A percentile compares a stretch with the other conserved stretches of the same genome.
These are phyloP conservation scores for Himantopus leucocephalus DNA, from an alignment of 2,113 vertebrate species.

Conservation along the genomic window DNA sequence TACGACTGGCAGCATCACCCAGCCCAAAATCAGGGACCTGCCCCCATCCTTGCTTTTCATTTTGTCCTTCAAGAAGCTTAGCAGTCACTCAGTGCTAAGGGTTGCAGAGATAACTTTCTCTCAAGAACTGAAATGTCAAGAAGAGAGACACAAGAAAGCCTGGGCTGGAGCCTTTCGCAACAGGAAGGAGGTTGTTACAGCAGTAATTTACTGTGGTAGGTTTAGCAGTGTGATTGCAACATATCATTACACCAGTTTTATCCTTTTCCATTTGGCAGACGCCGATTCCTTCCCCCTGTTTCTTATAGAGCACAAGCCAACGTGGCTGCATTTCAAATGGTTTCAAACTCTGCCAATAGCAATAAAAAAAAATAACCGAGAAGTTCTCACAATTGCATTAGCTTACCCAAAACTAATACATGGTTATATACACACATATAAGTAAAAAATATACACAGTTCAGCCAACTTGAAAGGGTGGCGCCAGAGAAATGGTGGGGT, in stretches of 20 bases:
- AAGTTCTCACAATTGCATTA: constrained; percentile 51
- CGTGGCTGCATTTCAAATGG: constrained; percentile 46
- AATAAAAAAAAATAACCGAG: constrained; percentile 17
- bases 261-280: constrained; percentile 63
- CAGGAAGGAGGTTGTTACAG: constrained; percentile 48
- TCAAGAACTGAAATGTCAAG: background rate
- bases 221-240: constrained; percentile 50
- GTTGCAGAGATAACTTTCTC: background rate
- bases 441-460: background rate
- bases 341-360: constrained; percentile 47
- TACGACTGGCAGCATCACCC: accelerated
- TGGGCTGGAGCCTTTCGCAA: background rate
- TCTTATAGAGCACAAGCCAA: constrained; percentile 6
- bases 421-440: background rate
- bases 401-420: constrained; percentile 37
- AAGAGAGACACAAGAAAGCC: background rate
- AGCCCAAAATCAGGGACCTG: background rate
- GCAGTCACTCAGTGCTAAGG: background rate
- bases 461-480: background rate
- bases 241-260: constrained; percentile 61
- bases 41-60: background rate
- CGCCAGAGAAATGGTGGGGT: background rate
- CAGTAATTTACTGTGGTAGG: constrained; percentile 60
- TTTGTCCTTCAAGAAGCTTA: background rate
- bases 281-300: background rate